These are phyloP conservation scores for Eulemur rufifrons DNA, from an alignment of 2,113 vertebrate genomes.

Conservation along the genomic window DNA sequence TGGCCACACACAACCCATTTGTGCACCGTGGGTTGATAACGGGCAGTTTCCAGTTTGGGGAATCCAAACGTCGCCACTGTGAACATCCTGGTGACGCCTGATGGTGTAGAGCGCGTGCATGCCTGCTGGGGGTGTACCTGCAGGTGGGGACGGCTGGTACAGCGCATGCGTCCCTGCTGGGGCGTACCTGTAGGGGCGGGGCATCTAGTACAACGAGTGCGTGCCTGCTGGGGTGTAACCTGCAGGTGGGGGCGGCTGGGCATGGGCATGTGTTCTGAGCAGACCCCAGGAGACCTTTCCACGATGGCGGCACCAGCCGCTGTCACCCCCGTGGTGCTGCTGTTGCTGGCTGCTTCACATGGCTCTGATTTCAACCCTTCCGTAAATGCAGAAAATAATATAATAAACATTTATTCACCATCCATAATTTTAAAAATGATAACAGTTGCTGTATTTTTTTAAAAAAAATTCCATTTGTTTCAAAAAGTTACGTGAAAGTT, in stretches of 20 bases:
- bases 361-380: neutral
- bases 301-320: too few species aligned
- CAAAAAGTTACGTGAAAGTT: neutral
- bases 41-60: neutral
- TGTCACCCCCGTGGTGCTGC: accelerated
- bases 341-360: accelerated
- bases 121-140: neutral
- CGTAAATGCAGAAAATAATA: accelerated
- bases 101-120: accelerated
- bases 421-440: accelerated
- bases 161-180: neutral
- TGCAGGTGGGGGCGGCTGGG: too few species aligned
- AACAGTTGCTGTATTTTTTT: neutral
- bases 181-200: neutral
- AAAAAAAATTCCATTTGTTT: neutral
- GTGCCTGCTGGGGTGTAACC: neutral
- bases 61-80: accelerated
- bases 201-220: accelerated
- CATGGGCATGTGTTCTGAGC: accelerated
- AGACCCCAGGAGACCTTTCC: neutral
- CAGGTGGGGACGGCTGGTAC: too few species aligned
- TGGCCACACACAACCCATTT: accelerated
- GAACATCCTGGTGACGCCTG: accelerated
- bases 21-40: accelerated
- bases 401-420: accelerated